phyloP scores from a whole-genome alignment of 1,140 invertebrate genomes.

The Anadara kagoshimensis region DNA sequence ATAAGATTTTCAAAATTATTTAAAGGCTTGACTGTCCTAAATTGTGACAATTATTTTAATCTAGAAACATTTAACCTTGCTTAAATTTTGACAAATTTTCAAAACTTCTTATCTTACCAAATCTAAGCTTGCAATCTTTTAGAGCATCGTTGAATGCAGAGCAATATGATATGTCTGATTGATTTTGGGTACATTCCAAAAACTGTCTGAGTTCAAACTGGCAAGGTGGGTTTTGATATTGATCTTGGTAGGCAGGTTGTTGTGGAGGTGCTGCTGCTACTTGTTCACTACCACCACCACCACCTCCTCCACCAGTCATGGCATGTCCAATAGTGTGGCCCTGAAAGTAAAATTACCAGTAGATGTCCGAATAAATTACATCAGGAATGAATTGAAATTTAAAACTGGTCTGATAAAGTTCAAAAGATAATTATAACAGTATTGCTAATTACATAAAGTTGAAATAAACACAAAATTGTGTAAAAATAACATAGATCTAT shows the following conservation, averaged over 20 bases:
- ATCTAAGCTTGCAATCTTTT: conserved; percentile 67
- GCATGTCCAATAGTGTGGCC: conserved; percentile 71
- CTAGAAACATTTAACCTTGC: no score
- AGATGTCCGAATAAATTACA: no score
- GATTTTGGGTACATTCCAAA: conserved; percentile 71
- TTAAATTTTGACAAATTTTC: no score
- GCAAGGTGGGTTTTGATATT: conserved; percentile 65
- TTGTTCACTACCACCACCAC: conserved; percentile 28
- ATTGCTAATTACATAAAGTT: no score
- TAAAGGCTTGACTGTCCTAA: no score
- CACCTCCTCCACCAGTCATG: conserved; percentile 62
- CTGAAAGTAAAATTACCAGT: conserved; percentile 47
- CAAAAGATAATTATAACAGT: no score
- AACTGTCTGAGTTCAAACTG: conserved; percentile 73
- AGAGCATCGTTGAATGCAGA: conserved; percentile 72
- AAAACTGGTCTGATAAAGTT: no score
- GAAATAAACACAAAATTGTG: no score
- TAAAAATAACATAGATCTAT: no score
- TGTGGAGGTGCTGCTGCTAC: conserved; percentile 40
- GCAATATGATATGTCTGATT: conserved; percentile 70
- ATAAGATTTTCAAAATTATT: no score
- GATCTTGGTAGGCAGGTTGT: conserved; percentile 46
- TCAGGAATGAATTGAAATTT: no score
- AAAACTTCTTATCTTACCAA: conserved; percentile 62
- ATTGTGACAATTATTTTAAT: no score